phyloP scores from a whole-genome alignment of 2,113 vertebrate species.

The Oplegnathus fasciatus region DNA sequence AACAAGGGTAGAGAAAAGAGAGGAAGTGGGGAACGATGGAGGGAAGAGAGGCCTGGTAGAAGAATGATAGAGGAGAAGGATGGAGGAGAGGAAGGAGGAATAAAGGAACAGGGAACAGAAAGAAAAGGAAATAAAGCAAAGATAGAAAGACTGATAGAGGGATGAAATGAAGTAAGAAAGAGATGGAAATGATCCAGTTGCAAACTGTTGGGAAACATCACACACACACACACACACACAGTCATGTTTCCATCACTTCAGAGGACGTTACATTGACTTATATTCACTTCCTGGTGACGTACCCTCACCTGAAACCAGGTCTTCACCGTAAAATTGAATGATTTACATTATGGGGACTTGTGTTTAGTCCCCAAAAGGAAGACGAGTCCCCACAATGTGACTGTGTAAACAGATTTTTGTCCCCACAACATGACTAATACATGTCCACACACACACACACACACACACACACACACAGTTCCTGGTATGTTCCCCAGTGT shows the following conservation, averaged over 20 bases:
- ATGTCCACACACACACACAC: constrained; percentile 29
- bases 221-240: constrained; percentile 6
- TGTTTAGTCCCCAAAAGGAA: no score
- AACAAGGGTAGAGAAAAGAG: neutral
- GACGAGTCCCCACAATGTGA: no score
- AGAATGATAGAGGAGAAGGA: neutral
- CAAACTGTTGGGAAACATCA: constrained; percentile 48
- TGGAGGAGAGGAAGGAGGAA: neutral
- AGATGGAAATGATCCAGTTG: constrained; percentile 39
- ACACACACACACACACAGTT: constrained; percentile 12
- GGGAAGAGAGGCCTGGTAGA: neutral
- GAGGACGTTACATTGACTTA: no score
- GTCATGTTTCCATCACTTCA: no score
- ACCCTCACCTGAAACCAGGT: no score
- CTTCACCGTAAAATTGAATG: no score
- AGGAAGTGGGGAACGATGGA: neutral
- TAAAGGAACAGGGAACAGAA: no score
- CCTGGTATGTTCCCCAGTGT: constrained; percentile 31
- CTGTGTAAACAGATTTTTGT: no score
- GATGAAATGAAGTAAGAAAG: neutral
- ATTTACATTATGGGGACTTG: no score
- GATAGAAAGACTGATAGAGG: neutral
- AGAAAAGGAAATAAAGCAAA: neutral
- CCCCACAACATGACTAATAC: no score
- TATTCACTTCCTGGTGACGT: no score